Evolutionary conservation across 2,888 invertebrate species (phyloP), one percentile per base, ranked within the genome.

Genomic region (Pheosia gnoma): DNA sequence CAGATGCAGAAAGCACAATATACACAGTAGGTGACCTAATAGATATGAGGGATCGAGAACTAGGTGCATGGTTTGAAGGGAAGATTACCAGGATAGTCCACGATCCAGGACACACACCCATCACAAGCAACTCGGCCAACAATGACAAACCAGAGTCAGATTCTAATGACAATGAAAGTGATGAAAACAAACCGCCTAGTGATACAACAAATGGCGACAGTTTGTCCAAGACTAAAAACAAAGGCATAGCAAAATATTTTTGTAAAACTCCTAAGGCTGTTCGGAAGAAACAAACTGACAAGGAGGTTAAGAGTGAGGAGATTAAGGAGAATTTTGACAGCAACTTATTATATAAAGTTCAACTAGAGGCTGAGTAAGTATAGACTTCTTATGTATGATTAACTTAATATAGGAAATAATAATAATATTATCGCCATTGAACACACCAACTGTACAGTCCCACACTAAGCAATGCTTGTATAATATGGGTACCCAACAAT

Each of bases 11-110:
- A 55, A 95, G 95, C 77, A 78, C 81, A 59, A 89, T 94, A 70
- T 96, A 94, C 75, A 85, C 87, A 74, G 74, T 94, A 59, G 96
- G 95, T 37, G 97, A 97, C 82, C 83, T 95, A 0, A 88, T 97
- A 61, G 97, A 97, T 84, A 94, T 95, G 59, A 90, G 94, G 62
- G 95, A 96, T 75, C 79, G 83, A n/a, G 90, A 93, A 58, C 89
- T 94, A 75, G 96, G 96, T 7, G 95, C 96, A 8, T 97, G 97
- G 97, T 95, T 95, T 84, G 97, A 97, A 87, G 96, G 95, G 0
- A 94, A 93, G 78, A 93, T 96, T 67, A 71, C 90, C 2, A 90
- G 93, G 71, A 95, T 96, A 70, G 91, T 94, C 0, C 79, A 83
- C 43, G 85, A 92, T 58, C 89, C 90, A 4, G 58, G 67, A 57